These are phyloP conservation scores for Leucoraja erinaceus DNA, from an alignment of 2,113 vertebrate species.

Conservation along the genomic window DNA sequence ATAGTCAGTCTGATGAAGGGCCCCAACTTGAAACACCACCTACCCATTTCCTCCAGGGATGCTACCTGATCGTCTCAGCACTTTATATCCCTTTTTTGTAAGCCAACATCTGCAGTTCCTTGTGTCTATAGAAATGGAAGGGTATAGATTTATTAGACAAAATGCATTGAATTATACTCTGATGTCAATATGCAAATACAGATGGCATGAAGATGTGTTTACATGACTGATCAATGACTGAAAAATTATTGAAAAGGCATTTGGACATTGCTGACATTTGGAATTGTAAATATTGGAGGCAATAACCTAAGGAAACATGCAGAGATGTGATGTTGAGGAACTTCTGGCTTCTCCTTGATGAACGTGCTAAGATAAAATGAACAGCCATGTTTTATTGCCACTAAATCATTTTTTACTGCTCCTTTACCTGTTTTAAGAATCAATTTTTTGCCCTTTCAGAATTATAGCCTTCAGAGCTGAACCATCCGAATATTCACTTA, in stretches of 20 bases:
- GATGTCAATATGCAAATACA: not conserved
- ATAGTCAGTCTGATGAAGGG: no score
- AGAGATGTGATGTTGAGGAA: not conserved
- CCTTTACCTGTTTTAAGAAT: not conserved
- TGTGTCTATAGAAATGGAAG: no score
- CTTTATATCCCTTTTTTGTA: no score
- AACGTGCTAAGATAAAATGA: not conserved
- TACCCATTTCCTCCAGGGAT: no score
- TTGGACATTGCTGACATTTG: no score
- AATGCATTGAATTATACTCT: not conserved
- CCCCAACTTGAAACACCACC: no score
- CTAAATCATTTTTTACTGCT: not conserved
- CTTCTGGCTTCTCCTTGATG: not conserved
- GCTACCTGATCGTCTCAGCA: no score
- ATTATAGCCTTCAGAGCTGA: not conserved
- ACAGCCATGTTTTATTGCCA: not conserved
- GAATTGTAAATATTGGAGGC: not conserved
- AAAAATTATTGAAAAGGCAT: not conserved
- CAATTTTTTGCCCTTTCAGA: not conserved
- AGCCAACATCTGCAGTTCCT: no score
- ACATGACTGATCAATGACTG: not conserved
- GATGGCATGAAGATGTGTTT: not conserved
- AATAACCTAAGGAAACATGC: not conserved
- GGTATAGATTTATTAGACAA: not conserved
- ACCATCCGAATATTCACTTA: not conserved